Conservation (phyloP, 2,113 vertebrate species). For the Naja naja region DNA sequence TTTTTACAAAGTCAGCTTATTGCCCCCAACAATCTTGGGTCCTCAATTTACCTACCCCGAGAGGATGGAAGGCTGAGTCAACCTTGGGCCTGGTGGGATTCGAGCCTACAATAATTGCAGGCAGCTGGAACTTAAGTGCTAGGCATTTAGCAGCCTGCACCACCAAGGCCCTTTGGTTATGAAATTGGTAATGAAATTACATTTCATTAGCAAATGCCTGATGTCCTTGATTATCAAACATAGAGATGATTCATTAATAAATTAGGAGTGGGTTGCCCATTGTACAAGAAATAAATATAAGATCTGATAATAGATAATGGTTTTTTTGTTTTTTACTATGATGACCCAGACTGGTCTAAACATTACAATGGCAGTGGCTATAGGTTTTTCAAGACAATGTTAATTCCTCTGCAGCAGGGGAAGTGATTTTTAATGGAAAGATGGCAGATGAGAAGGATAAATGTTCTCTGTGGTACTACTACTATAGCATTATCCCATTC, state of each 20-base stretch:
- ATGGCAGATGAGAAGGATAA: background rate
- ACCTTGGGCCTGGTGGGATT: no score
- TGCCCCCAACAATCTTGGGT: no score
- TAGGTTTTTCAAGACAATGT: background rate
- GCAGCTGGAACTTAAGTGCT: no score
- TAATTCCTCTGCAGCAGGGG: background rate
- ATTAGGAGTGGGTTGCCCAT: background rate
- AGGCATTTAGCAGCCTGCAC: no score
- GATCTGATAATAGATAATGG: background rate
- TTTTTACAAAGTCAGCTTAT: no score
- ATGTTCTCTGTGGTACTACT: background rate
- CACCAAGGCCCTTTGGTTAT: no score
- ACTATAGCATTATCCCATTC: background rate
- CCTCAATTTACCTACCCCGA: no score
- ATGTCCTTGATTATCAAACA: conserved; percentile 29
- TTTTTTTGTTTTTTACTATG: background rate
- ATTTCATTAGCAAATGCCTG: conserved; percentile 45
- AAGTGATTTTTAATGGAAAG: background rate
- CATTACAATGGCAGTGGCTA: background rate
- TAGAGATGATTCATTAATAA: conserved; percentile 23
- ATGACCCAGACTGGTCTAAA: background rate
- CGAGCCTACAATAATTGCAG: no score
- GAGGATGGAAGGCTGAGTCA: no score
- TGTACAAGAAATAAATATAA: background rate
- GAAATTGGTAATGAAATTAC: no score